Percentiles rank a stretch among this genome's conserved stretches.
Evolutionary conservation across 2,888 invertebrate species (phyloP).

Genomic region (Drosophila pseudotakahashii): DNA sequence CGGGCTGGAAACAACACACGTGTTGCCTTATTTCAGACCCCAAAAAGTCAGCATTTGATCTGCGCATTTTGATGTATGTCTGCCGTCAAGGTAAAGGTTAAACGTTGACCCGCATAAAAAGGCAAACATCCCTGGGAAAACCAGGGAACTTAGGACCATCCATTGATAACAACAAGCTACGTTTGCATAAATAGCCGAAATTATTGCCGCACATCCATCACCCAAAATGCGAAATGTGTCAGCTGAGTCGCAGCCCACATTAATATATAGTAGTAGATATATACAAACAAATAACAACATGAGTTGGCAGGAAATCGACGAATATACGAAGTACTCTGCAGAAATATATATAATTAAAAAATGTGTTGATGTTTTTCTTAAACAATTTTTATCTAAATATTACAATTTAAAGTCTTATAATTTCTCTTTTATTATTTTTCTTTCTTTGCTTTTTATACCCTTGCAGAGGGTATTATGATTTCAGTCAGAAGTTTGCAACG

Average conservation of each 20-base stretch:
- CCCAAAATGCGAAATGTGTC: constrained; percentile 69
- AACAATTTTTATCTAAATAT: too few species aligned
- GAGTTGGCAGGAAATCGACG: not conserved
- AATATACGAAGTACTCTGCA: not conserved
- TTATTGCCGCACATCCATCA: constrained; percentile 79
- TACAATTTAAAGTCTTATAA: too few species aligned
- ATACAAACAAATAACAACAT: constrained; percentile 16
- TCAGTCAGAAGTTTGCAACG: too few species aligned
- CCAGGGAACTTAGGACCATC: constrained; percentile 13
- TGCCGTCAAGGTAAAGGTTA: constrained; percentile 75
- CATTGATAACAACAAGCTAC: constrained; percentile 62
- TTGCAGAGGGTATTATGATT: too few species aligned
- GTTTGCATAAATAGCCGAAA: constrained; percentile 79
- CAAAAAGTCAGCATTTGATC: constrained; percentile 55
- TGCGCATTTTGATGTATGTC: constrained; percentile 47
- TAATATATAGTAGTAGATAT: constrained; percentile 1
- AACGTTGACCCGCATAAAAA: constrained; percentile 70
- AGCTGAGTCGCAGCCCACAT: constrained; percentile 49
- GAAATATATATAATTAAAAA: too few species aligned
- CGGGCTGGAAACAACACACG: constrained; percentile 67
- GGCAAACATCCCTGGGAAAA: constrained; percentile 5
- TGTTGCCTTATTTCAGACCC: constrained; percentile 57
- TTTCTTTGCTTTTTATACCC: too few species aligned
- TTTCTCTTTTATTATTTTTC: too few species aligned
- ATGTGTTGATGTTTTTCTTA: too few species aligned